Evolutionary conservation across 2,797 vertebrate species (phyloP), one percentile per base, ranked within the genome.

Genomic region (Trachurus trachurus): DNA sequence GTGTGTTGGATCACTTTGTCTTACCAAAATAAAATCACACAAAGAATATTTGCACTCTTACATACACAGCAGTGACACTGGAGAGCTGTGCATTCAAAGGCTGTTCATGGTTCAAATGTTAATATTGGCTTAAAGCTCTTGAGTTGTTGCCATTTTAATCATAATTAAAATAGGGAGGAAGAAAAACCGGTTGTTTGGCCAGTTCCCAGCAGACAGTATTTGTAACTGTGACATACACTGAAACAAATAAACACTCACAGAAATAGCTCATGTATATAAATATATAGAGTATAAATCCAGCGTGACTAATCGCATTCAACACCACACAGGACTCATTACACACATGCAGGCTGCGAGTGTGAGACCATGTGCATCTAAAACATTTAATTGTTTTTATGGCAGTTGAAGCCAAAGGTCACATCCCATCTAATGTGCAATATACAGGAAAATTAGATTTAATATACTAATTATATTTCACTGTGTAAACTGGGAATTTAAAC

Each of bases 231-330:
- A 21, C 21, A 59, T 29, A 19, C 54, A 42, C 13, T 21, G 19
- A 49, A 71, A 59, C 10, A 61, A 16, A 57, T 37, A 37, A 37
- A 37, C 34, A 9, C 6, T 37, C 64, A 45, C 50, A 44, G 9
- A 57, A 31, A n/a, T 31, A 19, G 1, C 26, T 50, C 1, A 34
- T 61, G 31, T 16, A 45, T 6, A 7, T 31, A 29, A 11, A 13
- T 44, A 57, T 5, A 52, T 11, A 52, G 16, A 61, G 2, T 29
- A 52, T 54, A 76, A 80, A 88, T 73, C 21, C 70, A 66, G 6
- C 22, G 71, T 45, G 52, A 61, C 69, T 58, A 86, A 87, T 77
- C 34, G 26, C 40, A 78, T 70, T 80, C 49, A 47, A 11, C 64
- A 81, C 21, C 62, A 80, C 49, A 67, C 9, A n/a, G 21, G 50